A percentile compares a stretch with the other conserved stretches of the same genome.
Evolutionary conservation across 2,888 invertebrate genomes (phyloP).

Genomic region (Philereme transversata): DNA sequence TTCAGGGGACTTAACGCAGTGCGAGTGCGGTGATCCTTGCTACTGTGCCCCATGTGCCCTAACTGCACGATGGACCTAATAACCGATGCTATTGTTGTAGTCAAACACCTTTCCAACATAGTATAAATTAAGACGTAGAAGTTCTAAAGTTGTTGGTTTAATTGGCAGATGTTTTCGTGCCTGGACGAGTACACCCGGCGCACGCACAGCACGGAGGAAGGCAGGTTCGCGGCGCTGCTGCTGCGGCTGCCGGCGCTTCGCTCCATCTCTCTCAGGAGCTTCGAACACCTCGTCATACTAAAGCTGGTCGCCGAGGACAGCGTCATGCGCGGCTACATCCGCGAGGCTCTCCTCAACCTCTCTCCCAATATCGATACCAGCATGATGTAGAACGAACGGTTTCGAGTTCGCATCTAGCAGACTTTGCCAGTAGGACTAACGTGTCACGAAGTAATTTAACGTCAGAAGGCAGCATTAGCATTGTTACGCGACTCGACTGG

Average conservation of each 20-base stretch:
- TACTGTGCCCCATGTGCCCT: too few relatives aligned
- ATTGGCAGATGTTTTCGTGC: slow-evolving; percentile 89
- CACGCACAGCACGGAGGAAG: slow-evolving; percentile 95
- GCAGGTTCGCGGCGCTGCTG: slow-evolving; percentile 97
- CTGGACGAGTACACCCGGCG: slow-evolving; percentile 97
- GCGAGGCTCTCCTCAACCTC: slow-evolving; percentile 89
- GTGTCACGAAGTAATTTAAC: too few relatives aligned
- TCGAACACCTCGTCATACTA: slow-evolving; percentile 97
- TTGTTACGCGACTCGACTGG: neutral
- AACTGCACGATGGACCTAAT: too few relatives aligned
- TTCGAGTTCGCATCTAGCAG: too few relatives aligned
- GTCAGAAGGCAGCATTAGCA: neutral
- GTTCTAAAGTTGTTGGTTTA: too few relatives aligned
- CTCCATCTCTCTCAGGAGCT: slow-evolving; percentile 96
- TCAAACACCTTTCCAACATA: too few relatives aligned
- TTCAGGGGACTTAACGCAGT: too few relatives aligned
- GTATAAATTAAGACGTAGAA: too few relatives aligned
- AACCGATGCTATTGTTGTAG: too few relatives aligned
- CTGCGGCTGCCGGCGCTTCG: slow-evolving; percentile 94
- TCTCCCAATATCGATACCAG: slow-evolving; percentile 77
- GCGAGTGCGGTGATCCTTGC: too few relatives aligned
- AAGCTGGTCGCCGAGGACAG: slow-evolving; percentile 94
- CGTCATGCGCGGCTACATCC: slow-evolving; percentile 90
- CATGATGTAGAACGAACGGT: slow-evolving; percentile 57
- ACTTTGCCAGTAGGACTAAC: too few relatives aligned